Percentiles rank a stretch among this genome's conserved stretches.
These are phyloP conservation scores for Hypotaenidia philippensis DNA, from an alignment of 2,797 vertebrate genomes.

Conservation along the genomic window DNA sequence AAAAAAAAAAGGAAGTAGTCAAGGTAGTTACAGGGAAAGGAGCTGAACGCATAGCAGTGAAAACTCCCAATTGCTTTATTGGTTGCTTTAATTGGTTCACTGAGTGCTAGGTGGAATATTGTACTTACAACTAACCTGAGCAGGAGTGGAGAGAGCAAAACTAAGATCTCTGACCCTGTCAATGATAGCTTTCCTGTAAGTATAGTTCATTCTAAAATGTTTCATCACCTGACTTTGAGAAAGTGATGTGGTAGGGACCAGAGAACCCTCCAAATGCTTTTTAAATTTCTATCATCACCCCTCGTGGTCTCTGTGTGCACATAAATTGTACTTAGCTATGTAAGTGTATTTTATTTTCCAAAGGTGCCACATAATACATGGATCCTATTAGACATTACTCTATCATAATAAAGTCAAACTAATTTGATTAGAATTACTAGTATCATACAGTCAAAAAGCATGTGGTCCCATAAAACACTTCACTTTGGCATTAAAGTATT, in stretches of 20 bases:
- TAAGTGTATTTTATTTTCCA: neutral
- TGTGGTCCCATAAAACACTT: neutral
- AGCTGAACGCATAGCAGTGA: neutral
- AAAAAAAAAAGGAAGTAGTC: neutral
- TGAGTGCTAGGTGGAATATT: no score
- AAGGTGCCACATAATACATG: neutral
- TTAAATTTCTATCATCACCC: neutral
- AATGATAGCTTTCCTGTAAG: neutral
- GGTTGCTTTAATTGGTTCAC: neutral
- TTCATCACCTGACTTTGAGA: neutral
- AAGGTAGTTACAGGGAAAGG: neutral
- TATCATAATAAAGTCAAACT: neutral
- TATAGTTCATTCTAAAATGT: neutral
- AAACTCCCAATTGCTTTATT: neutral
- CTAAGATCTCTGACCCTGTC: neutral
- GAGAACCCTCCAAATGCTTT: neutral
- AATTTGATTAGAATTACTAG: neutral
- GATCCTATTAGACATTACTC: neutral
- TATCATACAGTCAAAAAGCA: neutral
- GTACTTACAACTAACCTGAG: neutral
- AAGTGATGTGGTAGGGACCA: neutral
- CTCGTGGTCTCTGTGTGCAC: neutral
- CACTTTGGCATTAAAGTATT: neutral
- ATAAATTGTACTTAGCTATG: neutral
- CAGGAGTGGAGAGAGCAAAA: neutral